A percentile compares a stretch with the other conserved stretches of the same genome.
These are phyloP conservation scores for Plemyria rubiginata DNA, from an alignment of 2,888 invertebrate species.

Conservation along the genomic window DNA sequence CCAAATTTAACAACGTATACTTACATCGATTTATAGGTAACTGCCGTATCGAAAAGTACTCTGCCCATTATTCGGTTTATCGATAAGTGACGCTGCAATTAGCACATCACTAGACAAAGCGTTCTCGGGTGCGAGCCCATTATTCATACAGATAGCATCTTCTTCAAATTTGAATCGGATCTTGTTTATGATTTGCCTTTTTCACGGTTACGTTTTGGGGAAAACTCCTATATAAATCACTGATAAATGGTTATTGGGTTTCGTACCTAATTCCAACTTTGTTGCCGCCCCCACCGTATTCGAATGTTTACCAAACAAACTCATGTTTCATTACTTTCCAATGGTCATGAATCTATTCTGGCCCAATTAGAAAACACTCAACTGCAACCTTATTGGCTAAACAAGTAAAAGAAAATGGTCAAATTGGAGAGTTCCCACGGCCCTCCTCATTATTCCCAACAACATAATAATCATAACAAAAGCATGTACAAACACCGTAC, in stretches of 20 bases:
- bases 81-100: slow-evolving; percentile 73
- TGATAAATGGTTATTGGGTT: slow-evolving; percentile 78
- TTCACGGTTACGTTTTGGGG: slow-evolving; percentile 83
- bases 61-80: slow-evolving; percentile 59
- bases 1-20: background rate
- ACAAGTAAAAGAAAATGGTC: slow-evolving; percentile 32
- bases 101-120: slow-evolving; percentile 82
- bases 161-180: slow-evolving; percentile 86
- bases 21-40: slow-evolving; percentile 2
- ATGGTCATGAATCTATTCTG: slow-evolving; percentile 33
- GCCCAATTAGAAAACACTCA: slow-evolving; percentile 44
- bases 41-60: slow-evolving; percentile 44
- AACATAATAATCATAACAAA: slow-evolving; percentile 83
- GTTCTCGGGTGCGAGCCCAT: slow-evolving; percentile 82
- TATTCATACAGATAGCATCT: slow-evolving; percentile 85
- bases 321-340: slow-evolving; percentile 35
- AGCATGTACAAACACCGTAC: slow-evolving; percentile 82
- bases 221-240: slow-evolving; percentile 81
- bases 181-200: slow-evolving; percentile 86
- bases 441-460: slow-evolving; percentile 73
- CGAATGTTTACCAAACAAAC: slow-evolving; percentile 47
- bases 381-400: slow-evolving; percentile 44
- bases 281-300: slow-evolving; percentile 53
- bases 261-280: slow-evolving; percentile 71
- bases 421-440: slow-evolving; percentile 65